phyloP scores from a whole-genome alignment of 2,888 invertebrate species.

The Drosophila helvetica region DNA sequence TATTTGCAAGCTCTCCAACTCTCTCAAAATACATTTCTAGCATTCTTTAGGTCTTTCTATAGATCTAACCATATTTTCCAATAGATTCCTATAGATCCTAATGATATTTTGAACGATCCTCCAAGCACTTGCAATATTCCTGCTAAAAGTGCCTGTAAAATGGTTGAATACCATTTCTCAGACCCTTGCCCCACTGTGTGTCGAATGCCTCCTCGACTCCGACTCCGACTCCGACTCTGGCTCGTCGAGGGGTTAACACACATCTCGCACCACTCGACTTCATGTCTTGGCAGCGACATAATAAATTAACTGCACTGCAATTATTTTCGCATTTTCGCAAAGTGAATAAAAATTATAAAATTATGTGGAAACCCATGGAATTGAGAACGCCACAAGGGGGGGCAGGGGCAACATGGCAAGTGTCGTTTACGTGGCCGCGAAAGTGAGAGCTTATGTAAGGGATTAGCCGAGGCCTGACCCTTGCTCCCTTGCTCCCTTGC shows the following conservation, averaged over 20 bases:
- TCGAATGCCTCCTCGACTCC: background rate
- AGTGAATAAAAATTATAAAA: conserved; percentile 75
- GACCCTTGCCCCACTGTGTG: conserved; percentile 20
- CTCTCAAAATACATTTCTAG: no score
- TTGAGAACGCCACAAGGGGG: background rate
- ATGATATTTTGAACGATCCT: no score
- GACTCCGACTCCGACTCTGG: no score
- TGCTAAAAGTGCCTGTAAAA: no score
- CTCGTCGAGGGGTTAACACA: conserved; percentile 34
- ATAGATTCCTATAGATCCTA: no score
- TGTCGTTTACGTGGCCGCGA: conserved; percentile 39
- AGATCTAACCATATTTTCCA: no score
- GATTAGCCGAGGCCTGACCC: conserved; percentile 62
- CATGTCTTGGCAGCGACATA: conserved; percentile 72
- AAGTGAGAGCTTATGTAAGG: conserved; percentile 65
- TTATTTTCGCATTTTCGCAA: conserved; percentile 78
- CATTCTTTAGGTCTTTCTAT: rapidly evolving
- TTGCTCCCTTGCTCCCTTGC: background rate
- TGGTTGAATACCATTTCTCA: background rate
- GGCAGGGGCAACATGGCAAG: conserved; percentile 12
- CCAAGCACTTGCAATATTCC: no score
- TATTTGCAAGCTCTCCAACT: no score
- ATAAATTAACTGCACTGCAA: conserved; percentile 79
- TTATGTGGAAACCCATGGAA: conserved; percentile 55
- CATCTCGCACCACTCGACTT: conserved; percentile 52